Conservation (phyloP, 2,113 vertebrate species). For the Nothoprocta pentlandii region DNA sequence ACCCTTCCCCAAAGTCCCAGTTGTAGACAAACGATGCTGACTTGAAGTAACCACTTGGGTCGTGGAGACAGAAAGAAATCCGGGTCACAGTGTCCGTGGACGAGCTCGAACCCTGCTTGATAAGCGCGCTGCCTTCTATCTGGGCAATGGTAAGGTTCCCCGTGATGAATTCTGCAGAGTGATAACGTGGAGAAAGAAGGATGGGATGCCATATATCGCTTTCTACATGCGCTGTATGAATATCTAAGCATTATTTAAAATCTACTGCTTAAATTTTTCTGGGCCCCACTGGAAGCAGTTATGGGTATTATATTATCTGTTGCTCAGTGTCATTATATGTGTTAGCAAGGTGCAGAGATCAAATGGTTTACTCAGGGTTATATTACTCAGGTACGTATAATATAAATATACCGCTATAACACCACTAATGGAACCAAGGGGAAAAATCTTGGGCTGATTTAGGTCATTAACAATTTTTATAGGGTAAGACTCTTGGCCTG, state of each 20-base stretch:
- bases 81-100: conserved; percentile 74
- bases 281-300: not conserved
- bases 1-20: conserved; percentile 92
- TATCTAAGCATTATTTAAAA: not conserved
- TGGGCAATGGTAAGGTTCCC: conserved; percentile 86
- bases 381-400: too few species aligned
- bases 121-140: conserved; percentile 76
- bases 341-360: not conserved
- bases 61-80: conserved; percentile 84
- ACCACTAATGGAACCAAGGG: not conserved
- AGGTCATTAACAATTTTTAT: not conserved
- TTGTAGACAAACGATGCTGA: conserved; percentile 81
- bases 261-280: not conserved
- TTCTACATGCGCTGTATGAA: not conserved
- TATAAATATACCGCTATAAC: not conserved
- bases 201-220: not conserved
- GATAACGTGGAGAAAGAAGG: not conserved
- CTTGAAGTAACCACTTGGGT: conserved; percentile 83
- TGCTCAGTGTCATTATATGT: not conserved
- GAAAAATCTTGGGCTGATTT: not conserved
- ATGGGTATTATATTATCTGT: not conserved
- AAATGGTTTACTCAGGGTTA: not conserved
- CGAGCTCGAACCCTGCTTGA: conserved; percentile 75
- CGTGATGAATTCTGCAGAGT: conserved; percentile 81
- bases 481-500: not conserved